Base-by-base conservation (phyloP, 2,888 invertebrate genomes). In the Lacanobia wlatinum region DNA sequence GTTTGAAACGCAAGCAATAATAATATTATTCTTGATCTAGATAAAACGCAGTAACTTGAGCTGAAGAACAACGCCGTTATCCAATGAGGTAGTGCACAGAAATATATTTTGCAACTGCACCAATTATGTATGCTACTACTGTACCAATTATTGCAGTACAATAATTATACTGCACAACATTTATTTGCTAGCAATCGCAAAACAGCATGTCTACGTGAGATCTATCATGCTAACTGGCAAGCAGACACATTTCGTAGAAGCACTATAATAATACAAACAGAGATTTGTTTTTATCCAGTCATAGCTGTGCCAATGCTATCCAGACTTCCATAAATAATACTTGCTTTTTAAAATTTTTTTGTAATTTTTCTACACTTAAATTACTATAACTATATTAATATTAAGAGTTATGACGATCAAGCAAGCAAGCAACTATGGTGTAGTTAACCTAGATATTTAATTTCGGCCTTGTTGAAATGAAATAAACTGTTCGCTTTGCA, bases 1-100 rank as follows among this genome's bases (percentile, higher is more conserved):
- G 28, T 43, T 67, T 23, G 6, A 70, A 68, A 70, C 58, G 53
- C 70, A 70, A 70, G 73, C 67, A 70, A 43, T 64, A 59, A 43
- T 64, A 59, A 53, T 43, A 46, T 43, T 40, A 56, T 62, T 63
- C 8, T 34, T 63, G 40, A 60, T 71, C 34, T 73, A 62, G 18
- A 53, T 78, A 59, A 40, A 53, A 58, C 21, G 67, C 16, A 61
- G 68, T 53, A 70, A 71, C 21, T 56, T 61, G 46, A 81, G 28
- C 50, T 56, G 28, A 56, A 46, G 23, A 56, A 66, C 21, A 53
- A 60, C 9, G 3, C 63, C n/a, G 6, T 21, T 61, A 52, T 58
- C 55, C 8, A 52, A 38, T 40, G 48, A 48, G 14, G 38, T 18
- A 52, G n/a, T 73, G 58, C 53, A 40, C 23, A 48, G 52, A 56